Evolutionary conservation across 2,888 invertebrate genomes (phyloP).

Genomic region (Adelognathus sp.): DNA sequence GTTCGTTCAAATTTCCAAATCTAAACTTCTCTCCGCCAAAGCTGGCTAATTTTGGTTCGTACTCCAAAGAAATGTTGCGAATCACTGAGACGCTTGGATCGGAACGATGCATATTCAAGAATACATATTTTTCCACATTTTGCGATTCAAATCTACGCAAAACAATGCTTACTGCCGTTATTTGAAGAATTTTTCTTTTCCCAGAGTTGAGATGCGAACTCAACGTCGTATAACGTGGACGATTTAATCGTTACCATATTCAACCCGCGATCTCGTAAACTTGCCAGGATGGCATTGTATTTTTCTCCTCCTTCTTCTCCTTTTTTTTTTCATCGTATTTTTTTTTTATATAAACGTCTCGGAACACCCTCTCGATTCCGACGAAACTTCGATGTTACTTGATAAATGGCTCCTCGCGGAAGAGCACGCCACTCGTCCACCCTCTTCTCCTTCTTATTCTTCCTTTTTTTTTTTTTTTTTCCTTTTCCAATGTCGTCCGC

Average conservation of each 20-base stretch:
- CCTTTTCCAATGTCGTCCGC: slow-evolving; percentile 8
- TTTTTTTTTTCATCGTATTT: slow-evolving; percentile 2
- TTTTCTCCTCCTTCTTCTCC: neutral
- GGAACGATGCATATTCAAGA: no score
- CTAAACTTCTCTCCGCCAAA: no score
- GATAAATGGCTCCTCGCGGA: slow-evolving; percentile 66
- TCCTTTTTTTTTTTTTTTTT: neutral
- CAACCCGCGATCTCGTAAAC: neutral
- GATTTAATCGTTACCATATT: slow-evolving; percentile 42
- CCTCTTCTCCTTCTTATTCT: neutral
- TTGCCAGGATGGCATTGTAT: neutral
- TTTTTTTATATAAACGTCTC: slow-evolving; percentile 21
- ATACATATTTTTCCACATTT: no score
- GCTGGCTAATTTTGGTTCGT: no score
- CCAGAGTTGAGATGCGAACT: no score
- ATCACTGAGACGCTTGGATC: no score
- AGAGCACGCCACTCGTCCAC: slow-evolving; percentile 21
- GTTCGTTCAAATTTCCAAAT: no score
- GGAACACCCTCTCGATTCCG: slow-evolving; percentile 52
- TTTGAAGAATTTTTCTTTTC: no score
- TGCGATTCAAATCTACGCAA: no score
- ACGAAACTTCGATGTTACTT: slow-evolving; percentile 56
- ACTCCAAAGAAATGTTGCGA: no score
- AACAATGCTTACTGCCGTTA: no score
- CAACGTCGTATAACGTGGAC: no score